phyloP scores from a whole-genome alignment of 2,888 invertebrate species.

The Drosophila algonquin region DNA sequence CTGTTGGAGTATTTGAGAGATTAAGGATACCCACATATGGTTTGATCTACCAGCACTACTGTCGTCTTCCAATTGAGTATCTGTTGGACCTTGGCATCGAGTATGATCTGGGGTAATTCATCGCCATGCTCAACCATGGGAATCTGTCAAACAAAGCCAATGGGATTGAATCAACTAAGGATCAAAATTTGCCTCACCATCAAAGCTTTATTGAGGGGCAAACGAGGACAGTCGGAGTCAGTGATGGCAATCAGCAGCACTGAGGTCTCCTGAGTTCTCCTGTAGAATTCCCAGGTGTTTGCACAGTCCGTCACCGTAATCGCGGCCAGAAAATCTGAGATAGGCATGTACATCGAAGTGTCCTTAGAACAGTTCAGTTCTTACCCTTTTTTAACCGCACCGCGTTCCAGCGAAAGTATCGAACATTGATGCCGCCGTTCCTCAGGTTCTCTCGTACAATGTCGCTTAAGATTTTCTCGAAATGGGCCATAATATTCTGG shows the following conservation, averaged over 20 bases:
- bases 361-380: not conserved
- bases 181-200: constrained; percentile 84
- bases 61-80: constrained; percentile 90
- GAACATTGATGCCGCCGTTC: constrained; percentile 88
- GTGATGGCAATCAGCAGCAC: constrained; percentile 90
- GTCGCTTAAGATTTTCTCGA: constrained; percentile 87
- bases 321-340: constrained; percentile 88
- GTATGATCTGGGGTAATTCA: constrained; percentile 90
- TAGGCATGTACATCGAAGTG: not conserved
- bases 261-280: constrained; percentile 87
- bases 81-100: constrained; percentile 89
- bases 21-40: constrained; percentile 87
- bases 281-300: constrained; percentile 90
- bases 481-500: constrained; percentile 85
- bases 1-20: not conserved
- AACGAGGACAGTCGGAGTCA: constrained; percentile 91
- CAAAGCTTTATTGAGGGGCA: constrained; percentile 88
- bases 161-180: no score
- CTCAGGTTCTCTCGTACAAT: constrained; percentile 87
- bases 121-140: constrained; percentile 89
- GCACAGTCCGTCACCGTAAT: constrained; percentile 90
- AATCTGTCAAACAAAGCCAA: constrained; percentile 69
- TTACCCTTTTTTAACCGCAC: constrained; percentile 89
- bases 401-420: constrained; percentile 88
- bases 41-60: constrained; percentile 89